Evolutionary conservation across 1,140 invertebrate genomes (phyloP).

Genomic region (Drosophila lacteicornis): DNA sequence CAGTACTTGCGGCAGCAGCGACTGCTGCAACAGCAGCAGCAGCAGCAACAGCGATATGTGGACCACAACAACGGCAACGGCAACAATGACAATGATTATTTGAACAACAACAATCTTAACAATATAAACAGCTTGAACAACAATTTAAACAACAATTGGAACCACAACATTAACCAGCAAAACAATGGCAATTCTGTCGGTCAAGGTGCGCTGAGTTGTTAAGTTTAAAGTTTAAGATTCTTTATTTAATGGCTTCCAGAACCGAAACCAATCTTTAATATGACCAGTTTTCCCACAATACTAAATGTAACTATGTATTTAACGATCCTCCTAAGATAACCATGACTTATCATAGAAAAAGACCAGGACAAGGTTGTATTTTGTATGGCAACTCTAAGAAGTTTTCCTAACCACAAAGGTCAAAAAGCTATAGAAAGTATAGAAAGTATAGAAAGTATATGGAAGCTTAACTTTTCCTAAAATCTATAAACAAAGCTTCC

Average conservation of each 20-base stretch:
- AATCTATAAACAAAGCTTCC: background rate
- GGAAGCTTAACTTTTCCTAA: no score
- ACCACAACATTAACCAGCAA: slow-evolving; percentile 58
- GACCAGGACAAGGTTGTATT: background rate
- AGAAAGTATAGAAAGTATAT: no score
- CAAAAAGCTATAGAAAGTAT: no score
- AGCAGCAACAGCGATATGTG: slow-evolving; percentile 30
- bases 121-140: slow-evolving; percentile 55
- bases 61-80: slow-evolving; percentile 61
- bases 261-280: slow-evolving; percentile 4
- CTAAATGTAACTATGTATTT: background rate
- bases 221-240: slow-evolving; percentile 35
- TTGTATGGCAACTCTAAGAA: no score
- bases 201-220: slow-evolving; percentile 60
- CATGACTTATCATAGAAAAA: background rate
- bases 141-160: slow-evolving; percentile 62
- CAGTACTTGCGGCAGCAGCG: slow-evolving; percentile 77
- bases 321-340: background rate
- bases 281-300: background rate
- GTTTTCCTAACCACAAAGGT: no score
- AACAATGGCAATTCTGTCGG: slow-evolving; percentile 50
- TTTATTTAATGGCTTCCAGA: slow-evolving; percentile 3
- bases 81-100: slow-evolving; percentile 68
- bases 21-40: slow-evolving; percentile 41
- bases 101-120: slow-evolving; percentile 61